A percentile compares a stretch with the other conserved stretches of the same genome.
These are phyloP conservation scores for Drosophila tristis DNA, from an alignment of 1,140 invertebrate species.

Conservation along the genomic window DNA sequence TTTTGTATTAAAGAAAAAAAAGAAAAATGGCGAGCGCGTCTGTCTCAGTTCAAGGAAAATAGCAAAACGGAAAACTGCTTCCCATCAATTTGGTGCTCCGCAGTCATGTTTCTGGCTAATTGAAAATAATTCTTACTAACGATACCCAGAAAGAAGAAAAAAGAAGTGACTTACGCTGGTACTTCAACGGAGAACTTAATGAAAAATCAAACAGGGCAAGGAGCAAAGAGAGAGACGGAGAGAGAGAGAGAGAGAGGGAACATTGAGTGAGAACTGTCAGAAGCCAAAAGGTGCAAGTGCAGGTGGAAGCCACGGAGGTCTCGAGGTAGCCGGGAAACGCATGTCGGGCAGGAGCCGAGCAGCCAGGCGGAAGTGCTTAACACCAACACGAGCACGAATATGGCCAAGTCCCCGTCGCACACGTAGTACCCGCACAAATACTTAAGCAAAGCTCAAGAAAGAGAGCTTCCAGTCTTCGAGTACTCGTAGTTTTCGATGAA, in stretches of 20 bases:
- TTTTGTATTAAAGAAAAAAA: constrained; percentile 12
- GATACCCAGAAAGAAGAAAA: constrained; percentile 29
- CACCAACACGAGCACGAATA: constrained; percentile 44
- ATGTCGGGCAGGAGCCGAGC: constrained; percentile 61
- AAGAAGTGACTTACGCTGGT: constrained; percentile 24
- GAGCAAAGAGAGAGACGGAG: not conserved
- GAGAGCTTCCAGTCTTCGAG: constrained; percentile 20
- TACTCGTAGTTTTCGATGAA: constrained; percentile 23
- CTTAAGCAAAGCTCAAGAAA: constrained; percentile 33
- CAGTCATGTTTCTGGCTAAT: constrained; percentile 57
- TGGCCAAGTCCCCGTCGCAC: not conserved
- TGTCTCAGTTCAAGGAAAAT: constrained; percentile 1
- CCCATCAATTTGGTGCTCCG: constrained; percentile 32
- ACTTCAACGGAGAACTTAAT: constrained; percentile 63
- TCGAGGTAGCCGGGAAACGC: constrained; percentile 37
- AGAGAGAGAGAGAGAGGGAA: not conserved
- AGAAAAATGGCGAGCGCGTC: constrained; percentile 13
- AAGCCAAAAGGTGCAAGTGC: constrained; percentile 68
- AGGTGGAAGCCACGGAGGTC: constrained; percentile 6
- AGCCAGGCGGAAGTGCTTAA: constrained; percentile 70
- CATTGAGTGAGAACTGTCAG: constrained; percentile 42
- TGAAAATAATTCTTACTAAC: constrained; percentile 73
- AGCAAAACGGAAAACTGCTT: constrained; percentile 12
- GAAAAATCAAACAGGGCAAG: constrained; percentile 63
- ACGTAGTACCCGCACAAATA: not conserved